Conservation (phyloP, 2,888 invertebrate species). For the Idaea dimidiata region DNA sequence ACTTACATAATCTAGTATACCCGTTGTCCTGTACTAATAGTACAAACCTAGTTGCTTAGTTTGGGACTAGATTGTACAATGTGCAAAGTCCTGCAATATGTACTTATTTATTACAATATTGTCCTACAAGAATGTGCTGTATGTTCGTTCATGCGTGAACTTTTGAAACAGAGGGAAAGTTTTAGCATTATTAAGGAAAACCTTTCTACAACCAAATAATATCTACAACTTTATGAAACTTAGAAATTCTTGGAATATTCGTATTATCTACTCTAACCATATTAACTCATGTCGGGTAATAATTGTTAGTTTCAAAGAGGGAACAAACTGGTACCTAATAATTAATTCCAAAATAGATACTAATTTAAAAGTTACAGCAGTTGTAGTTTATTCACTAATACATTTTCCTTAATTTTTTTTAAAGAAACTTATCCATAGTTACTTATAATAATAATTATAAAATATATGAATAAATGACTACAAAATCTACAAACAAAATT, state of each 20-base stretch:
- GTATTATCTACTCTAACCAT: background rate
- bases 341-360: background rate
- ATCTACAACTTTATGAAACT: background rate
- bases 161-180: background rate
- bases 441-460: no score
- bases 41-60: no score
- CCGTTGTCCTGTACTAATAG: no score
- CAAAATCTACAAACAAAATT: no score
- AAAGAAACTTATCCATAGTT: no score
- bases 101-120: background rate
- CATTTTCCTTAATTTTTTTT: no score
- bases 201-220: background rate
- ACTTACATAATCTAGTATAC: no score
- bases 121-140: background rate
- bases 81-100: background rate
- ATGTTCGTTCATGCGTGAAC: background rate
- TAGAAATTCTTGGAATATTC: background rate
- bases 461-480: no score
- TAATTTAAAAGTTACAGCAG: no score
- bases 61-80: no score
- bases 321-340: background rate
- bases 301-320: background rate
- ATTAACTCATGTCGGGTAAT: background rate
- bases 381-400: no score
- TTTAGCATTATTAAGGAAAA: background rate